Evolutionary conservation across 2,113 vertebrate species (phyloP).

Genomic region (Corythoichthys intestinalis): DNA sequence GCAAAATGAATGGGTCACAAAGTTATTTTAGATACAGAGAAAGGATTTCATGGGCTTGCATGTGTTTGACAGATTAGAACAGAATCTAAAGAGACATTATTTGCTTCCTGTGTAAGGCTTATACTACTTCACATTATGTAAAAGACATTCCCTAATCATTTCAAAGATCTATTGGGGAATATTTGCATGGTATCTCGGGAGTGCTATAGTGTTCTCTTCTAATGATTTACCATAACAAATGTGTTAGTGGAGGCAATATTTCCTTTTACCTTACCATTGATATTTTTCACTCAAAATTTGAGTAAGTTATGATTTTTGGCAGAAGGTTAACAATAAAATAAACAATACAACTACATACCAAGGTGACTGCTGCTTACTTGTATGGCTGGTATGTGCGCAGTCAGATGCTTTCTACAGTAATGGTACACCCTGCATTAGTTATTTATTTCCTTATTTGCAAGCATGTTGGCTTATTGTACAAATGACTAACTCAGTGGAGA

Average conservation of each 20-base stretch:
- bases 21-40: slow-evolving; percentile 43
- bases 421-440: no score
- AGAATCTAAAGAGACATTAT: no score
- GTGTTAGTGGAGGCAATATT: neutral
- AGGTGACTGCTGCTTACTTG: neutral
- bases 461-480: no score
- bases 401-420: neutral
- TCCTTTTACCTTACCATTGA: neutral
- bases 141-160: no score
- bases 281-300: neutral
- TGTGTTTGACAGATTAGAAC: slow-evolving; percentile 3
- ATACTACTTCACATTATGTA: no score
- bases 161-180: no score
- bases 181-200: no score
- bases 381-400: neutral
- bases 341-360: neutral
- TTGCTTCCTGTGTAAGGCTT: no score
- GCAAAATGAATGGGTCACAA: slow-evolving; percentile 52
- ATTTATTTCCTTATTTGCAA: no score
- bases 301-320: neutral
- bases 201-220: no score
- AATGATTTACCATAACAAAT: no score
- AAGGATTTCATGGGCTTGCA: slow-evolving; percentile 18
- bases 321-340: neutral
- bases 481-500: no score